A percentile compares a stretch with the other conserved stretches of the same genome.
These are phyloP conservation scores for Macaca fascicularis DNA, from an alignment of 2,113 vertebrate genomes.

Conservation along the genomic window T2T-MFA8v1.1 NC_088389.1:42178001-42178500, in stretches of 20 bases:
- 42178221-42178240: not conserved
- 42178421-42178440: not conserved
- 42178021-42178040: not conserved
- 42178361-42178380: not conserved
- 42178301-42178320: not conserved
- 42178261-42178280: not conserved
- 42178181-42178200: not conserved
- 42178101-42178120: constrained; percentile 44
- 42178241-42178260: not conserved
- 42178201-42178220: not conserved
- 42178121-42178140: constrained; percentile 57
- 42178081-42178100: constrained; percentile 44
- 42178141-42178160: constrained; percentile 23
- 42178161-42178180: constrained; percentile 24
- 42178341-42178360: not conserved
- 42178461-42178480: not conserved
- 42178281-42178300: not conserved
- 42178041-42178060: not conserved
- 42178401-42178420: not conserved
- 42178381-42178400: not conserved
- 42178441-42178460: not conserved
- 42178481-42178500: not conserved
- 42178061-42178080: not conserved
- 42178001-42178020: not conserved
- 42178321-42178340: not conserved